Evolutionary conservation across 2,797 vertebrate genomes (phyloP).

Genomic region (Leptodactylus fallax): DNA sequence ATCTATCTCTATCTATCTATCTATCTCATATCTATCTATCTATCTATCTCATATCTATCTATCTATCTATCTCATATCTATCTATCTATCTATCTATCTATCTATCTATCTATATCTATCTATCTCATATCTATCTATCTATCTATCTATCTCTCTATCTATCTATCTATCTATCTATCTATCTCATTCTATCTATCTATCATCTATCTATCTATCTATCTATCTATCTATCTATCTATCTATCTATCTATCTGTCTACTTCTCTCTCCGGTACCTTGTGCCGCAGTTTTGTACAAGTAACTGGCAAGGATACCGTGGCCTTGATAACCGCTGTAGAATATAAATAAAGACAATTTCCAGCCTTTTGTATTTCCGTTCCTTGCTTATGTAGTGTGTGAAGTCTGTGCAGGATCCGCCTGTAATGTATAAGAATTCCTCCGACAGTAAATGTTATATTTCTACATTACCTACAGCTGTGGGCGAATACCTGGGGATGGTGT

Average conservation of each 20-base stretch:
- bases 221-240: constrained; percentile 20
- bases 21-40: not conserved
- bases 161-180: not conserved
- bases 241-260: too few species aligned
- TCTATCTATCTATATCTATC: not conserved
- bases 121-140: not conserved
- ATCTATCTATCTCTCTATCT: not conserved
- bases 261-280: constrained; percentile 68
- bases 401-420: constrained; percentile 24
- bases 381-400: constrained; percentile 29
- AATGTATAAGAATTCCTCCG: constrained; percentile 24
- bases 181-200: not conserved
- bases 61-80: not conserved
- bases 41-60: not conserved
- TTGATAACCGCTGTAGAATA: not conserved
- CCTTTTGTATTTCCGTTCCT: not conserved
- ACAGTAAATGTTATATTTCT: constrained; percentile 38
- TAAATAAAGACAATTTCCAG: not conserved
- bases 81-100: not conserved
- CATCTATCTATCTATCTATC: constrained; percentile 64
- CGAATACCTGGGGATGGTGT: constrained; percentile 27
- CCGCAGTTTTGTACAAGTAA: not conserved
- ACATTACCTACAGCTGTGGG: constrained; percentile 44
- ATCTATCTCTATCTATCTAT: not conserved
- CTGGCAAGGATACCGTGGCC: constrained; percentile 27